A percentile compares a stretch with the other conserved stretches of the same genome.
These are phyloP conservation scores for Ooceraea biroi DNA, from an alignment of 1,140 invertebrate genomes.

Conservation along the genomic window DNA sequence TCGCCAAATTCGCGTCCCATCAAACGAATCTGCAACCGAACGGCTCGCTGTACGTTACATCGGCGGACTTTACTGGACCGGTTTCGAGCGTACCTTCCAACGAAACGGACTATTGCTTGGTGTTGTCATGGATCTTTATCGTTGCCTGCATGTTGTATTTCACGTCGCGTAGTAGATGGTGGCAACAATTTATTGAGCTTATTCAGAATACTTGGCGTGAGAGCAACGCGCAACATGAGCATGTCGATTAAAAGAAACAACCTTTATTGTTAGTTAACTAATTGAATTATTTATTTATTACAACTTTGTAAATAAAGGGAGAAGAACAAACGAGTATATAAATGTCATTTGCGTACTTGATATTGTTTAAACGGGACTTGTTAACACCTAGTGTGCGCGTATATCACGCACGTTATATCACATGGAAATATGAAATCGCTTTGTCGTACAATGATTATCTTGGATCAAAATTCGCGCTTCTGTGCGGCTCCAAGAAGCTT, in stretches of 20 bases:
- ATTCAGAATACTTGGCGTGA: conserved; percentile 96
- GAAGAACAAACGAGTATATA: conserved; percentile 30
- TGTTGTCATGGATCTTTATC: conserved; percentile 95
- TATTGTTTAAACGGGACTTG: too few relatives aligned
- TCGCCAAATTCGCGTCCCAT: conserved; percentile 93
- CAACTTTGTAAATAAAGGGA: conserved; percentile 46
- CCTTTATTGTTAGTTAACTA: conserved; percentile 15
- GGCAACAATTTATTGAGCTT: conserved; percentile 93
- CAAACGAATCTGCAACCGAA: conserved; percentile 91
- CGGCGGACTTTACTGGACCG: conserved; percentile 93
- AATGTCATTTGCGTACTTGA: too few relatives aligned
- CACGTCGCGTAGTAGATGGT: conserved; percentile 92
- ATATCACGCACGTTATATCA: too few relatives aligned
- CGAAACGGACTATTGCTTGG: conserved; percentile 93
- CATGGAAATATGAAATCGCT: too few relatives aligned
- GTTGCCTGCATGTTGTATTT: conserved; percentile 91
- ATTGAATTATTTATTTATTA: conserved; percentile 41
- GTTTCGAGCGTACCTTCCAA: conserved; percentile 90
- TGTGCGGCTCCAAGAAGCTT: too few relatives aligned
- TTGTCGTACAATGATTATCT: too few relatives aligned
- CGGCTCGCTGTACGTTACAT: conserved; percentile 90
- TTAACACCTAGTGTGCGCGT: too few relatives aligned
- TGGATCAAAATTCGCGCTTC: too few relatives aligned
- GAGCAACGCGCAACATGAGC: conserved; percentile 94
- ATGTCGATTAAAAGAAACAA: conserved; percentile 85